A percentile compares a stretch with the other conserved stretches of the same genome.
Conservation (phyloP, 2,113 vertebrate genomes). For the Ovibos moschatus region DNA sequence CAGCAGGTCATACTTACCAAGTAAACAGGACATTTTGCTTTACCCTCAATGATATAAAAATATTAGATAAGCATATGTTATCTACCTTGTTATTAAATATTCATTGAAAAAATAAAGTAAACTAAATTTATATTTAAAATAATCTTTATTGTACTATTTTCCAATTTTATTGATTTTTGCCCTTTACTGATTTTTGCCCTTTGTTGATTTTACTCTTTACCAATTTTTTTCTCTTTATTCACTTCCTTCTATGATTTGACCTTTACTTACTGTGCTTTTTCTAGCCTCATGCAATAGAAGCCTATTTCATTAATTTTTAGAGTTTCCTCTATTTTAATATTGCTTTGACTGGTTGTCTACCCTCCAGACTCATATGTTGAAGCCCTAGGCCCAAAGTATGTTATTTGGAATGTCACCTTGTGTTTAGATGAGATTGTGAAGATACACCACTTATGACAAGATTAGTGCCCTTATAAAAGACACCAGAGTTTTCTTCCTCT, state of each 20-base stretch:
- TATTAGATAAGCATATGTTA: no score
- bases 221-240: not conserved
- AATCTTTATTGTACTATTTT: not conserved
- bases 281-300: not conserved
- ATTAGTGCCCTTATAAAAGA: not conserved
- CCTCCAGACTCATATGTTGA: not conserved
- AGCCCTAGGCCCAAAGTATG: no score
- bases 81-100: no score
- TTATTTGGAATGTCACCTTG: not conserved
- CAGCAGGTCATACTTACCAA: no score
- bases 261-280: not conserved
- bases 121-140: not conserved
- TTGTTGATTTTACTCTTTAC: not conserved
- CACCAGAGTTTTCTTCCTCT: not conserved
- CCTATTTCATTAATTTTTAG: not conserved
- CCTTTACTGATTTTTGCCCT: not conserved
- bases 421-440: not conserved
- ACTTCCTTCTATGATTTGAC: not conserved
- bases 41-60: no score
- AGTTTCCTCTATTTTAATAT: not conserved
- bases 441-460: fast-evolving
- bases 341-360: not conserved
- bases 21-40: no score
- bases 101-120: not conserved
- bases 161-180: not conserved